Conservation (phyloP, 2,888 invertebrate genomes). For the Harpalus rubripes region DNA sequence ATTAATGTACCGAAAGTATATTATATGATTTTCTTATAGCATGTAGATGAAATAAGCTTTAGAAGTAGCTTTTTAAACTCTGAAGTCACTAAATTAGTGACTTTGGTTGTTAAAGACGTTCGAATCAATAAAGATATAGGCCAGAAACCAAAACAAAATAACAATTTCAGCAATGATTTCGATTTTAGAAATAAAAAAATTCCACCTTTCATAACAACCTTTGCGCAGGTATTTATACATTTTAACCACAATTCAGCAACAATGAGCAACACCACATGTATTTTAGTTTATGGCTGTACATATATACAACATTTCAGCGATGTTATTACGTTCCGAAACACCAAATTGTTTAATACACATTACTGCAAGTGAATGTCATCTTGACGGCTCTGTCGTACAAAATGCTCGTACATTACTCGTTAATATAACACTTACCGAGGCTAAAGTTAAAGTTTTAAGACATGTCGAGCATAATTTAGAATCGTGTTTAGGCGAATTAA, state of each 20-base stretch:
- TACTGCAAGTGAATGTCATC: constrained; percentile 84
- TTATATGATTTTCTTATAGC: constrained; percentile 78
- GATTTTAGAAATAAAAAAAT: constrained; percentile 88
- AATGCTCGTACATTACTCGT: constrained; percentile 85
- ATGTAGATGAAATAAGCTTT: constrained; percentile 91
- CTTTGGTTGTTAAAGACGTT: constrained; percentile 89
- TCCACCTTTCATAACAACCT: constrained; percentile 88
- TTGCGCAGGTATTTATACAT: constrained; percentile 84
- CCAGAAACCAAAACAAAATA: constrained; percentile 64
- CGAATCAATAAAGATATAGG: constrained; percentile 88
- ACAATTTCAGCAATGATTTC: constrained; percentile 71
- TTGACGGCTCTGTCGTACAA: constrained; percentile 85
- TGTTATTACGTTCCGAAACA: constrained; percentile 82
- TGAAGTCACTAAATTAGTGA: constrained; percentile 90
- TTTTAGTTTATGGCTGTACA: constrained; percentile 91
- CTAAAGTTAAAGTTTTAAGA: constrained; percentile 81
- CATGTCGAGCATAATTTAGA: constrained; percentile 79
- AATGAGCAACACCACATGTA: neutral
- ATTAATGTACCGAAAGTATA: constrained; percentile 7
- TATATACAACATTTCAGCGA: constrained; percentile 85
- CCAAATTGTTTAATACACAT: constrained; percentile 86
- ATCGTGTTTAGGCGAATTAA: constrained; percentile 86
- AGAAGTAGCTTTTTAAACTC: constrained; percentile 93
- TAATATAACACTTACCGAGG: constrained; percentile 85
- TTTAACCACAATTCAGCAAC: neutral